phyloP scores from a whole-genome alignment of 2,113 vertebrate genomes.

The Ophiodon elongatus region DNA sequence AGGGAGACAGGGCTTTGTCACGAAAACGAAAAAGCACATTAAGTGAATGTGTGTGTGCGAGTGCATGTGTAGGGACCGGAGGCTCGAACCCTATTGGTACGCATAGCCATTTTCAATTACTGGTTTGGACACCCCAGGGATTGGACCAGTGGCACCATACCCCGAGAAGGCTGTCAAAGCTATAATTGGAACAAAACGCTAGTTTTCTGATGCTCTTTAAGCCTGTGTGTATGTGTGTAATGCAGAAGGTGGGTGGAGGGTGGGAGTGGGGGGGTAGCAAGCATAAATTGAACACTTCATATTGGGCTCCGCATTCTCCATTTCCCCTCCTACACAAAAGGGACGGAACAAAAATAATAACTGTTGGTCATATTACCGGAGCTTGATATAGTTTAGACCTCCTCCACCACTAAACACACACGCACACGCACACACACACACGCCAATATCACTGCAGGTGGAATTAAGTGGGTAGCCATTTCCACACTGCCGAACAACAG shows the following conservation, averaged over 20 bases:
- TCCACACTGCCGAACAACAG: slow-evolving; percentile 65
- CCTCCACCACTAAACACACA: slow-evolving; percentile 53
- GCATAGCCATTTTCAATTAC: slow-evolving; percentile 80
- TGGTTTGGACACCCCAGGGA: slow-evolving; percentile 49
- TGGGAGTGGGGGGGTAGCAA: slow-evolving; percentile 20
- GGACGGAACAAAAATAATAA: slow-evolving; percentile 27
- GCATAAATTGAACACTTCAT: slow-evolving; percentile 52
- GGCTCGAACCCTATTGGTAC: slow-evolving; percentile 49
- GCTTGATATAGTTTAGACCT: slow-evolving; percentile 71
- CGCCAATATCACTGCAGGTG: slow-evolving; percentile 70
- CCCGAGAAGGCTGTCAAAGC: slow-evolving; percentile 48
- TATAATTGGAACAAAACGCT: slow-evolving; percentile 63
- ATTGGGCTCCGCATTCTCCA: slow-evolving; percentile 60
- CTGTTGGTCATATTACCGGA: slow-evolving; percentile 62
- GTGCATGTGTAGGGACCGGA: slow-evolving; percentile 32
- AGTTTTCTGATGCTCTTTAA: slow-evolving; percentile 39
- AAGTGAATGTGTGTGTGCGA: slow-evolving; percentile 26
- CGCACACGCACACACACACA: slow-evolving; percentile 12
- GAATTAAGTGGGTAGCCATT: slow-evolving; percentile 72
- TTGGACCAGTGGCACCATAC: slow-evolving; percentile 20
- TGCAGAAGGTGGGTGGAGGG: slow-evolving; percentile 1
- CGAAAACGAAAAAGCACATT: slow-evolving; percentile 63
- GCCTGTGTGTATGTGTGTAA: background rate
- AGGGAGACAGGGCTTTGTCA: slow-evolving; percentile 56
- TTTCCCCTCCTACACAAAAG: slow-evolving; percentile 71